Evolutionary conservation across 2,888 invertebrate species (phyloP).

Genomic region (Drosophila percnosoma): DNA sequence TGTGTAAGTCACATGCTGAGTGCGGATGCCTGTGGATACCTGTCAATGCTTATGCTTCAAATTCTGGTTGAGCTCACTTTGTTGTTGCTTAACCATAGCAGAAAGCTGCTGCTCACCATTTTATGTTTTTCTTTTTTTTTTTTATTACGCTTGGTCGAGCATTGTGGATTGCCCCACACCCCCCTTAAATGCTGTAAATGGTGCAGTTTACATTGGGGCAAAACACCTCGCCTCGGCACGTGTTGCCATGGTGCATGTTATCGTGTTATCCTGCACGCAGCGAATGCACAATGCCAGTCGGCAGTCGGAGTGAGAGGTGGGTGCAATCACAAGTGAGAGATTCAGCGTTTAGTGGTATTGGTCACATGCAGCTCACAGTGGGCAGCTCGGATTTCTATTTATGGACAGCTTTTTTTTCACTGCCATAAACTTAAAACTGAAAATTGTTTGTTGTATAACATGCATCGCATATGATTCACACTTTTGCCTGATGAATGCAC

Average conservation of each 20-base stretch:
- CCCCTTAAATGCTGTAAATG: constrained; percentile 3
- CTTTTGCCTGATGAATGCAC: constrained; percentile 10
- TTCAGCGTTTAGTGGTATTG: constrained; percentile 4
- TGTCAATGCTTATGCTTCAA: constrained; percentile 45
- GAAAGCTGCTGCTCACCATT: constrained; percentile 11
- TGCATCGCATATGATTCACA: constrained; percentile 29
- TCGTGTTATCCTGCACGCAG: constrained; percentile 47
- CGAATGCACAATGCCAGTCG: constrained; percentile 60
- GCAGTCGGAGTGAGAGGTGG: neutral
- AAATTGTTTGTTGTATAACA: constrained; percentile 39
- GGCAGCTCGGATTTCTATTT: constrained; percentile 50
- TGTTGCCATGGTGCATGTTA: constrained; percentile 33
- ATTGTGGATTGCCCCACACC: too few species aligned
- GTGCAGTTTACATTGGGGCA: constrained; percentile 4
- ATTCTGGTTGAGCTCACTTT: neutral
- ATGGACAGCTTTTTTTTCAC: constrained; percentile 18
- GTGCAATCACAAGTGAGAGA: neutral
- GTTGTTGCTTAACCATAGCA: constrained; percentile 17
- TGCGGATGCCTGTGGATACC: constrained; percentile 66
- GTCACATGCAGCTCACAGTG: constrained; percentile 56
- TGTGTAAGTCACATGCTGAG: constrained; percentile 66
- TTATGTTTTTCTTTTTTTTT: constrained; percentile 1
- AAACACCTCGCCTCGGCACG: constrained; percentile 52
- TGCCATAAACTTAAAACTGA: constrained; percentile 16
- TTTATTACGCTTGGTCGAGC: constrained; percentile 1